A percentile compares a stretch with the other conserved stretches of the same genome.
phyloP scores from a whole-genome alignment of 2,797 vertebrate species.

The Sebastes hubbsi region DNA sequence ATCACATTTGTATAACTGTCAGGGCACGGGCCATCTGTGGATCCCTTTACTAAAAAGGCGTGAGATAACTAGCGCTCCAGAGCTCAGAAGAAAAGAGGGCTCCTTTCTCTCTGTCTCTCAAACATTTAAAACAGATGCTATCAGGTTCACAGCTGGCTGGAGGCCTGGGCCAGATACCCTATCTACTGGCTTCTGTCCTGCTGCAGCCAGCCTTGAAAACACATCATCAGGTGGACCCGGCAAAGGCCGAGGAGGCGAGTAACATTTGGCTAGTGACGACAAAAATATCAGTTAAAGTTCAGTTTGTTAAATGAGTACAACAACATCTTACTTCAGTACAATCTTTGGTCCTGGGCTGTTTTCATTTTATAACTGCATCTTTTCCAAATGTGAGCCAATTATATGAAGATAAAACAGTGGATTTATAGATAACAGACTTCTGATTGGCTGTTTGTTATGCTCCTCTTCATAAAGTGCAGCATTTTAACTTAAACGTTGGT shows the following conservation, averaged over 20 bases:
- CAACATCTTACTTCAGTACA: background rate
- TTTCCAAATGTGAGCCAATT: background rate
- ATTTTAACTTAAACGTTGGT: background rate
- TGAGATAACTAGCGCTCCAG: slow-evolving; percentile 69
- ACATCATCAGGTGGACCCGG: slow-evolving; percentile 63
- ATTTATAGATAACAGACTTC: background rate
- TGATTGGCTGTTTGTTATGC: background rate
- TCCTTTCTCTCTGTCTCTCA: slow-evolving; percentile 56
- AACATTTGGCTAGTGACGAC: background rate
- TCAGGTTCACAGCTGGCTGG: slow-evolving; percentile 78
- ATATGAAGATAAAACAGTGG: background rate
- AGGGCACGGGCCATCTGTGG: slow-evolving; percentile 68
- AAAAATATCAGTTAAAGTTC: background rate
- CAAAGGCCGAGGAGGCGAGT: slow-evolving; percentile 2
- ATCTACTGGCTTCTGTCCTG: slow-evolving; percentile 67
- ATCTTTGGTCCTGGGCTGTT: background rate
- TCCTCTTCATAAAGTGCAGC: background rate
- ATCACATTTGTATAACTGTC: slow-evolving; percentile 70
- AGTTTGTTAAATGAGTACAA: background rate
- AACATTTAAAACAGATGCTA: slow-evolving; percentile 82
- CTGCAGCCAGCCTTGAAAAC: slow-evolving; percentile 66
- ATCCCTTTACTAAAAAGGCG: slow-evolving; percentile 71
- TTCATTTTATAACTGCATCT: background rate
- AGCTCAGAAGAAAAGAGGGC: slow-evolving; percentile 62
- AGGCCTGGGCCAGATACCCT: slow-evolving; percentile 69